Evolutionary conservation across 2,113 vertebrate genomes (phyloP), one percentile per base, ranked within the genome.

Genomic region (Noturus placidus): DNA sequence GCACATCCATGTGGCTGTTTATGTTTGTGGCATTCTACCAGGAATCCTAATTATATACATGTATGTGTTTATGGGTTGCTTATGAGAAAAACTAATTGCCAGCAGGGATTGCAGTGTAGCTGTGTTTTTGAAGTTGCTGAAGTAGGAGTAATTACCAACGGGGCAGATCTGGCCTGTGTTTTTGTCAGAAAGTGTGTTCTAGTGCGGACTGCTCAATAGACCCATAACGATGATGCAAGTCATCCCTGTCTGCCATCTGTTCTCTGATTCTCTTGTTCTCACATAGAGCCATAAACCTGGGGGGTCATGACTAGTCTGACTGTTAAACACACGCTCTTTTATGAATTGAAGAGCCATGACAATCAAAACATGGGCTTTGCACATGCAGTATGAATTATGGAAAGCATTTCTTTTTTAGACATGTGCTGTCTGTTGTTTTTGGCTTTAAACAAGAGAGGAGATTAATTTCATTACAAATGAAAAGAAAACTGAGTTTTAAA

Each of bases 241-340:
- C 95, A 95, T 94, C 96, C 94, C 95, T 95, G 94, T 95, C 95
- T 95, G 94, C 96, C 97, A 97, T 97, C 96, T 97, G 97, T 96
- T 94, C 92, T 91, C 92, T 91, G 90, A 93, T 92, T 93, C 93
- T 89, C 92, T 78, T 90, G 93, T 94, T 93, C 94, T 95, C 94
- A 94, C 95, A 94, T 95, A 95, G 95, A 95, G 94, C 92, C 94
- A 92, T 87, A 83, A 87, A 86, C 65, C 76, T 87, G 81, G 69
- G 78, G 76, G 76, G 25, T 1, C 30, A 54, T 54, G 88, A 52
- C 88, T 70, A 30, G 86, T 78, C 52, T 74, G 83, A 85, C 74
- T 86, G 61, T 74, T 61, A 61, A 59, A 88, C 50, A 83, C 70
- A 50, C 65, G 14, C 19, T 61, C 79, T 70, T 74, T 82, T 87